Percentiles rank a stretch among this genome's conserved stretches.
phyloP scores from a whole-genome alignment of 2,797 vertebrate genomes.

The Gymnothorax javanicus region DNA sequence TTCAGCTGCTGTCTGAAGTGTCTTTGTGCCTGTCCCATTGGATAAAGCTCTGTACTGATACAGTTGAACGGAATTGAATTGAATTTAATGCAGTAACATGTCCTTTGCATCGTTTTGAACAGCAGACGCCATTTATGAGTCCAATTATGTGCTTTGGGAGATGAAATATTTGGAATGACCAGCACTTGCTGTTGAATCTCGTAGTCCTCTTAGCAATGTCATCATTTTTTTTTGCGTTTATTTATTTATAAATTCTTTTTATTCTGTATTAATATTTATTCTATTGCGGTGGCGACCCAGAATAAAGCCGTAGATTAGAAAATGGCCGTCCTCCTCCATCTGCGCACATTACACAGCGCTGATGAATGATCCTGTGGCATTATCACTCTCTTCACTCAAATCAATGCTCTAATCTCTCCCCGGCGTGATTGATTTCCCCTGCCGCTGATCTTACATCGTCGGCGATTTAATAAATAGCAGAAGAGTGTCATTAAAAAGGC shows the following conservation, averaged over 20 bases:
- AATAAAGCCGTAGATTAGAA: constrained; percentile 81
- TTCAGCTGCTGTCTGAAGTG: too few species aligned
- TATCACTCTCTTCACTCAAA: constrained; percentile 79
- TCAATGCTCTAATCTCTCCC: constrained; percentile 75
- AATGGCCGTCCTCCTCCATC: constrained; percentile 76
- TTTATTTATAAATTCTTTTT: too few species aligned
- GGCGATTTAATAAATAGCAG: constrained; percentile 68
- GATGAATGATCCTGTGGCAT: constrained; percentile 75
- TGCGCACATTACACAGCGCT: constrained; percentile 69
- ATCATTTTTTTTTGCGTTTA: neutral
- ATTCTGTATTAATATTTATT: constrained; percentile 52
- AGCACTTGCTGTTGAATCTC: neutral
- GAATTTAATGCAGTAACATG: too few species aligned
- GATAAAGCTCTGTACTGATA: too few species aligned
- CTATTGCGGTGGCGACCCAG: constrained; percentile 60
- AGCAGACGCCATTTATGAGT: too few species aligned
- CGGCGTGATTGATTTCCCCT: constrained; percentile 74
- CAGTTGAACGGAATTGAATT: too few species aligned
- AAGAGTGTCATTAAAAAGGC: constrained; percentile 55
- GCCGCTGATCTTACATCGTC: constrained; percentile 61
- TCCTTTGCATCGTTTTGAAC: too few species aligned
- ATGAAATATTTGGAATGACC: neutral
- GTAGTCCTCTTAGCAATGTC: neutral
- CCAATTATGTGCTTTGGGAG: neutral
- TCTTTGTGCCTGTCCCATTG: too few species aligned